Evolutionary conservation across 2,797 vertebrate species (phyloP), one percentile per base, ranked within the genome.

Genomic region (Galaxias olidus): DNA sequence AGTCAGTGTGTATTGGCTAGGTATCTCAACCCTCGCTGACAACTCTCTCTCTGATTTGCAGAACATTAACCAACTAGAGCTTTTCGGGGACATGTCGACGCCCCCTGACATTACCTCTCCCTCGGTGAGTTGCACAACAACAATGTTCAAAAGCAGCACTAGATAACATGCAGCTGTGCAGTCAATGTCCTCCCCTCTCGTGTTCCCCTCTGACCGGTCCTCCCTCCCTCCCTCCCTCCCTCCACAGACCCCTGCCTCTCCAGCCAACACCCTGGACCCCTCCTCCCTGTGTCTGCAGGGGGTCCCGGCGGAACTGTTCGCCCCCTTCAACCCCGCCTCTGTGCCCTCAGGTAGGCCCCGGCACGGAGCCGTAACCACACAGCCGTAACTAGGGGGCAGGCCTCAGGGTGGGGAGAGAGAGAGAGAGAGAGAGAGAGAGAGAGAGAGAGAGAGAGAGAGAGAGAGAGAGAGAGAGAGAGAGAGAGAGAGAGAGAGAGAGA

Each of bases 11-110:
- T 9, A 7, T 30, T 30, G 30, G 30, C 3, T 30, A 6, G 30
- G 30, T 63, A n/a, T 55, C 14, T 6, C 9, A 10, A 43, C 30
- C 30, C 41, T 18, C 18, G n/a, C 19, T 49, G 14, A 59, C 48
- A 61, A 60, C 60, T 60, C 63, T 73, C 47, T 79, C 54, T 88
- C 43, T 87, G 67, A 80, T 93, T 91, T 87, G 63, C 92, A 99
- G 97, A 98, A 97, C 93, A 96, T 99, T 93, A 97, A 96, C 91
- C 97, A 98, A 83, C 93, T 99, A 93, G 96, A 98, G 89, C 93
- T 99, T 90, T 99, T 99, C 84, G 97, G 97, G 90, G 97, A 99
- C 89, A 99, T 99, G 97, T 99, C 97, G 66, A 98, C 97, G 68
- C 97, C 97, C 80, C 97, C 97, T 77, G 97, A 99, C 90, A 93